A percentile compares a stretch with the other conserved stretches of the same genome.
These are phyloP conservation scores for Onthophagus taurus DNA, from an alignment of 1,140 invertebrate genomes.

Conservation along the genomic window DNA sequence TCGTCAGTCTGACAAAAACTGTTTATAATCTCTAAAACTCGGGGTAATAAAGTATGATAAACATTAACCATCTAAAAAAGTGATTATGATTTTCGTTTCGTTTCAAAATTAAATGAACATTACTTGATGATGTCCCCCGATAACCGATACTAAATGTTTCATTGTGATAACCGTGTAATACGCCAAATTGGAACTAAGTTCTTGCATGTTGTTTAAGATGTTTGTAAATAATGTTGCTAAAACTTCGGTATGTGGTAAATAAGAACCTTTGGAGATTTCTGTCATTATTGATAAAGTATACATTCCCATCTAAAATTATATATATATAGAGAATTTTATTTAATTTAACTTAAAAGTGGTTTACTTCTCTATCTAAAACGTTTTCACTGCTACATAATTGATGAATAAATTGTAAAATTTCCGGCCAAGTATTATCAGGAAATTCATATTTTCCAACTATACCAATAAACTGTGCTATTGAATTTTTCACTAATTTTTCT, in stretches of 20 bases:
- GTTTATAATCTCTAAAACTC: constrained; percentile 49
- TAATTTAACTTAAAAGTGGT: no score
- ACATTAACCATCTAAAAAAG: constrained; percentile 44
- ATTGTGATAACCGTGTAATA: constrained; percentile 53
- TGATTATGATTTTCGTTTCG: not conserved
- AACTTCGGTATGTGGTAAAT: constrained; percentile 44
- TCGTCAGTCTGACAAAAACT: constrained; percentile 48
- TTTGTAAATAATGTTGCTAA: constrained; percentile 46
- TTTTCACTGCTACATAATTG: constrained; percentile 46
- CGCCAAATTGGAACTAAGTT: constrained; percentile 42
- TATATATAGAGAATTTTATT: no score
- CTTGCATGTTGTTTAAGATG: constrained; percentile 41
- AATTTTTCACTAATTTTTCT: constrained; percentile 52
- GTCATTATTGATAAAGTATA: constrained; percentile 55
- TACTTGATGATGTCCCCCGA: constrained; percentile 51
- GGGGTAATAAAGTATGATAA: constrained; percentile 54
- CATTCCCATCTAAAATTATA: constrained; percentile 49
- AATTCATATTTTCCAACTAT: constrained; percentile 64
- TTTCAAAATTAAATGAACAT: constrained; percentile 7
- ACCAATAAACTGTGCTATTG: constrained; percentile 56
- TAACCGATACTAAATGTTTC: constrained; percentile 48
- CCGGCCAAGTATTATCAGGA: constrained; percentile 54
- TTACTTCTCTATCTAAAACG: constrained; percentile 49
- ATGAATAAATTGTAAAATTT: constrained; percentile 59
- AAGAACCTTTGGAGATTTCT: constrained; percentile 48